phyloP scores from a whole-genome alignment of 2,888 invertebrate species.

The Lomographa bimaculata region DNA sequence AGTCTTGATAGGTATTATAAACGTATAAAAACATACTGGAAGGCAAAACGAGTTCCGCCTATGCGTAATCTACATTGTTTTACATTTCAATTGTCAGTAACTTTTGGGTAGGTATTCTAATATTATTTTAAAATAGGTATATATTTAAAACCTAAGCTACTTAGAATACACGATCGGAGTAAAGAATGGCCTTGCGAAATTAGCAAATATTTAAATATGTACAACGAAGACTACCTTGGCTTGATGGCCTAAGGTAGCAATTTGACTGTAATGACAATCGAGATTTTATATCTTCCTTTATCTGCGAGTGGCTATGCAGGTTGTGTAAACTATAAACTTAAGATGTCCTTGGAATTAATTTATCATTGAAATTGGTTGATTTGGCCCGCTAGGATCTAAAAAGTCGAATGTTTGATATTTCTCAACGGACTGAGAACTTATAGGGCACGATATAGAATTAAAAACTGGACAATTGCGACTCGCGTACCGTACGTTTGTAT shows the following conservation, averaged over 20 bases:
- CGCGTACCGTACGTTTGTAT: too few relatives aligned
- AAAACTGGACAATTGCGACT: too few relatives aligned
- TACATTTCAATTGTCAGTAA: slow-evolving; percentile 26
- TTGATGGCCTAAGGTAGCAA: slow-evolving; percentile 52
- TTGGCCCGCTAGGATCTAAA: neutral
- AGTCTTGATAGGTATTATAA: slow-evolving; percentile 6
- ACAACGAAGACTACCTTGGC: slow-evolving; percentile 61
- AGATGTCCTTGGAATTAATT: slow-evolving; percentile 44
- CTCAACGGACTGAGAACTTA: too few relatives aligned
- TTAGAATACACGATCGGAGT: slow-evolving; percentile 39
- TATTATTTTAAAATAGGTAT: slow-evolving; percentile 35
- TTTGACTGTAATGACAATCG: slow-evolving; percentile 46
- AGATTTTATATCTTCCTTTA: slow-evolving; percentile 46
- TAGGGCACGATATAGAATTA: too few relatives aligned
- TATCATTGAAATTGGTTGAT: slow-evolving; percentile 19
- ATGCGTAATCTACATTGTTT: slow-evolving; percentile 24
- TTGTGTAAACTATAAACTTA: slow-evolving; percentile 34
- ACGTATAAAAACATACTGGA: too few relatives aligned
- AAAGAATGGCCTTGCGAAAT: slow-evolving; percentile 59
- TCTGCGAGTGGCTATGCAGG: slow-evolving; percentile 31
- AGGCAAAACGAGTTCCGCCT: slow-evolving; percentile 4
- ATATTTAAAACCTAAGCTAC: slow-evolving; percentile 33
- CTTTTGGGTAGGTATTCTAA: slow-evolving; percentile 23
- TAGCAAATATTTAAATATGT: slow-evolving; percentile 64
- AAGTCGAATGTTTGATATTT: too few relatives aligned